Base-by-base conservation (phyloP, 2,888 invertebrate species). In the Artemia sinica region DNA sequence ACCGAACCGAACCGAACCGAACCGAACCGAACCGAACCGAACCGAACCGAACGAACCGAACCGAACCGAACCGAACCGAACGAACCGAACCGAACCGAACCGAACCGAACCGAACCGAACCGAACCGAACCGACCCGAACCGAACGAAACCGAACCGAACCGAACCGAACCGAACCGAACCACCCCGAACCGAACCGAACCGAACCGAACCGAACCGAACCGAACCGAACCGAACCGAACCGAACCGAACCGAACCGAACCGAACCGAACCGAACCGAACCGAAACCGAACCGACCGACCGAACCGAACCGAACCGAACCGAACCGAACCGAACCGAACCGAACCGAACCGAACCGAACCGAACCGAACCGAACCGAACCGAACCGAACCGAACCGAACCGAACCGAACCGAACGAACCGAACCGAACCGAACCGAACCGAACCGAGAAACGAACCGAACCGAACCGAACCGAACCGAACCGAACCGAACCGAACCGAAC, bases 1-100 rank as follows among this genome's bases (percentile, higher is more conserved):
- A n/a, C n/a, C n/a, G n/a, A n/a, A 28, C 69, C 51, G 69, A 63
- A 14, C 69, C 69, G 69, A 63, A 28, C 69, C 68, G 28, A 69
- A 69, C 69, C 69, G 58, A 69, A 70, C 70, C 70, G 58, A 69
- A 69, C 69, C 70, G 58, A 70, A 70, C 69, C 70, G 58, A 69
- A 69, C 69, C 70, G 28, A 66, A 70, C 69, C 69, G 70, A 69
- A 69, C 70, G 63, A n/a, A n/a, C n/a, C n/a, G n/a, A n/a, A n/a
- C n/a, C n/a, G n/a, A n/a, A n/a, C n/a, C n/a, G n/a, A n/a, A n/a
- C n/a, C n/a, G n/a, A n/a, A n/a, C n/a, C n/a, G n/a, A n/a, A n/a
- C n/a, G n/a, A n/a, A n/a, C n/a, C 12, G 63, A n/a, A n/a, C n/a
- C n/a, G n/a, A n/a, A n/a, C n/a, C n/a, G n/a, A n/a, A n/a, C n/a